A percentile compares a stretch with the other conserved stretches of the same genome.
These are phyloP conservation scores for Cinara cedri DNA, from an alignment of 2,888 invertebrate genomes.

Conservation along the genomic window DNA sequence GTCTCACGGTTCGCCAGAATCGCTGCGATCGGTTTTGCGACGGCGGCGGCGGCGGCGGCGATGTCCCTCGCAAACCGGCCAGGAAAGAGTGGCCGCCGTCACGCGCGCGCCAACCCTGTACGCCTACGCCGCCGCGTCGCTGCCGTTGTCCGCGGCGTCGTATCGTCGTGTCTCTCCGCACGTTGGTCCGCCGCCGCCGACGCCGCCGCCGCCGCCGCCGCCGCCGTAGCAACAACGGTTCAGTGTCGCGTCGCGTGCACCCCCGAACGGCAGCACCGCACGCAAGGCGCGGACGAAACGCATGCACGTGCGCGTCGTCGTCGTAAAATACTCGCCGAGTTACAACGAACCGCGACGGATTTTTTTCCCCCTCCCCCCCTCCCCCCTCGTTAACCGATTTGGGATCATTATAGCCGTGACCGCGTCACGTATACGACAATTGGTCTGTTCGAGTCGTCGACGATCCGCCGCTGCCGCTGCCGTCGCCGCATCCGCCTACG, in stretches of 20 bases:
- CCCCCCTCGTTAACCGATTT: no score
- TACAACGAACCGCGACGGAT: no score
- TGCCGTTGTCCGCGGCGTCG: neutral
- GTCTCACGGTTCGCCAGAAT: conserved; percentile 39
- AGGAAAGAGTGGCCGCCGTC: conserved; percentile 34
- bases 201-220: neutral
- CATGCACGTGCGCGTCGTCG: neutral
- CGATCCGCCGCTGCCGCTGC: no score
- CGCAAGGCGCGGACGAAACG: neutral
- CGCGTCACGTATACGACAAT: no score
- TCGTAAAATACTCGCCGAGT: neutral
- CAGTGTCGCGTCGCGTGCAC: conserved; percentile 53
- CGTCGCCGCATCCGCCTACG: no score
- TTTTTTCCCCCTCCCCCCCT: no score
- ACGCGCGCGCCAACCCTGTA: neutral
- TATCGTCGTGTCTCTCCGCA: neutral
- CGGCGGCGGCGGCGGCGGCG: neutral
- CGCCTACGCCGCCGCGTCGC: neutral
- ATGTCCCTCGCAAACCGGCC: conserved; percentile 11
- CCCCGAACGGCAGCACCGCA: neutral
- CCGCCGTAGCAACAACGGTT: conserved; percentile 25
- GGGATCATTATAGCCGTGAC: no score
- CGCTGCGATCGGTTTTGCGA: conserved; percentile 44
- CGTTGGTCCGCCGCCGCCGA: neutral
- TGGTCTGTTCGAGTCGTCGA: no score